Conservation (phyloP, 1,140 invertebrate species). For the Probaryconus sp. region DNA sequence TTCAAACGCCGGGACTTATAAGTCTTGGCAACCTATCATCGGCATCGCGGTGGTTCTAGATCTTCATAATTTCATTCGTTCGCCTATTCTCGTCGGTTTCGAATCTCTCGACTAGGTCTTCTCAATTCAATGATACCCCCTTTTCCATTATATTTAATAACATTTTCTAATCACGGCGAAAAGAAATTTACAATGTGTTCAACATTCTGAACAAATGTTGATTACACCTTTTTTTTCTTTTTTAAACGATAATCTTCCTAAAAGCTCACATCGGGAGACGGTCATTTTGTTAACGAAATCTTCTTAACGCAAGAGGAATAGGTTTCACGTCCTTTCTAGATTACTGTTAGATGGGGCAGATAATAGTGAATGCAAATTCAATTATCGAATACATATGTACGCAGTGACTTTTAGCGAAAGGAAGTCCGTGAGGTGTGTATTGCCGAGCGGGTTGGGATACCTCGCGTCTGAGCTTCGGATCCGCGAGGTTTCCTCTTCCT, state of each 20-base stretch:
- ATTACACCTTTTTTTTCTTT: no score
- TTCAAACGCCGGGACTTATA: slow-evolving; percentile 57
- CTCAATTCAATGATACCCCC: neutral
- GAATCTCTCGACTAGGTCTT: slow-evolving; percentile 16
- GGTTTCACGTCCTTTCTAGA: neutral
- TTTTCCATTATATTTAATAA: no score
- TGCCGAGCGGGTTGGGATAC: slow-evolving; percentile 64
- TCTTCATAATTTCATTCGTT: slow-evolving; percentile 56
- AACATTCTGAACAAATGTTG: no score
- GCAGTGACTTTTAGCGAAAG: slow-evolving; percentile 66
- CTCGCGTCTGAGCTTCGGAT: slow-evolving; percentile 71
- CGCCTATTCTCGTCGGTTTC: slow-evolving; percentile 30
- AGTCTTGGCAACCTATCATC: slow-evolving; percentile 64
- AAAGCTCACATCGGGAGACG: no score
- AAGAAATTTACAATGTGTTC: no score
- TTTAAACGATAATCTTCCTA: no score
- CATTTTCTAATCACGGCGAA: no score
- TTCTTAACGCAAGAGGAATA: no score
- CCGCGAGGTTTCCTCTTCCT: slow-evolving; percentile 75
- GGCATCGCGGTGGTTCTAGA: slow-evolving; percentile 42
- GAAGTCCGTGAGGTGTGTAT: slow-evolving; percentile 78
- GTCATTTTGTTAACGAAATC: no score
- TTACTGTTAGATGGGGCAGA: slow-evolving; percentile 9
- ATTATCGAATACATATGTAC: slow-evolving; percentile 59
- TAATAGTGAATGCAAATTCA: slow-evolving; percentile 54